Conservation (phyloP, 2,888 invertebrate species). For the Caenorhabditis imperialis region DNA sequence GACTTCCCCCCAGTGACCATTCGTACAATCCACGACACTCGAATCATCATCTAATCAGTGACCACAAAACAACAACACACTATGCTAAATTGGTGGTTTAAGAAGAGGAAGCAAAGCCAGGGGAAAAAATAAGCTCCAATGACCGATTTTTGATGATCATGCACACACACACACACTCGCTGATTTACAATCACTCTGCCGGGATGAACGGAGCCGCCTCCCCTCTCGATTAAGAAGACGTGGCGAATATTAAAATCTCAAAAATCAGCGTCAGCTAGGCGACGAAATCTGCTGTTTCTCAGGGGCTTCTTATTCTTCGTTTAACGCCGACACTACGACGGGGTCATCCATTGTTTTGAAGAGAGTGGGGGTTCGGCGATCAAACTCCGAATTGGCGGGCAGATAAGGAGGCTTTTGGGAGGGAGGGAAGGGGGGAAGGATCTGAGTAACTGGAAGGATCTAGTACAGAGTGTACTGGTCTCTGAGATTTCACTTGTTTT, state of each 20-base stretch:
- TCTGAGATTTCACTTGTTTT: too few species aligned
- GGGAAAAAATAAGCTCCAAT: constrained; percentile 25
- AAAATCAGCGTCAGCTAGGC: constrained; percentile 38
- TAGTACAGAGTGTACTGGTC: too few species aligned
- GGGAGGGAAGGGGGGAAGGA: too few species aligned
- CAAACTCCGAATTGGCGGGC: constrained; percentile 17
- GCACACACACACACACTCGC: neutral
- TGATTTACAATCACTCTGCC: neutral
- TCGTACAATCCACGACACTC: too few species aligned
- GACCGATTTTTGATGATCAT: constrained; percentile 51
- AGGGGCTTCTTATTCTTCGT: constrained; percentile 37
- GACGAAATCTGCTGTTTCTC: neutral
- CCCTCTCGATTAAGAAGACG: too few species aligned
- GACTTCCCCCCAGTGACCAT: too few species aligned
- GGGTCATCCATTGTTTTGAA: constrained; percentile 21
- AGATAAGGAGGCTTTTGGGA: neutral
- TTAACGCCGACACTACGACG: constrained; percentile 1
- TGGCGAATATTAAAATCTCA: constrained; percentile 20
- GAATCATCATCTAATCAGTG: too few species aligned
- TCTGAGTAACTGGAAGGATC: too few species aligned
- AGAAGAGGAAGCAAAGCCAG: neutral
- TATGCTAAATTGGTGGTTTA: too few species aligned
- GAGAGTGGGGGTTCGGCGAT: constrained; percentile 9
- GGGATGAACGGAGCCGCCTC: too few species aligned
- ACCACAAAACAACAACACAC: too few species aligned